phyloP scores from a whole-genome alignment of 2,113 vertebrate species.

The Capra hircus region DNA sequence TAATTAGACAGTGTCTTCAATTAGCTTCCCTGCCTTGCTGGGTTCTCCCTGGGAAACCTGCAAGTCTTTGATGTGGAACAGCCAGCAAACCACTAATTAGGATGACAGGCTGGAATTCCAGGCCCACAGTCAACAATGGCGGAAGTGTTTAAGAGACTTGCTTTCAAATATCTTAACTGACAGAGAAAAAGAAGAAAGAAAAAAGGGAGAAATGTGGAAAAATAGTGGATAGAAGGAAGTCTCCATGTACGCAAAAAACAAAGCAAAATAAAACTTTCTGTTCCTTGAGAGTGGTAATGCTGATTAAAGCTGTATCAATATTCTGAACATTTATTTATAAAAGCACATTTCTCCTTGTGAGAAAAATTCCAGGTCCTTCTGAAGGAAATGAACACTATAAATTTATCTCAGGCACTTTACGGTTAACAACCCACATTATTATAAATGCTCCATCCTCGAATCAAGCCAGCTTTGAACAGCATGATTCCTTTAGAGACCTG shows the following conservation, averaged over 20 bases:
- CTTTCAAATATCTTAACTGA: slow-evolving; percentile 33
- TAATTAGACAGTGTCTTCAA: neutral
- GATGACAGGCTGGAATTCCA: slow-evolving; percentile 59
- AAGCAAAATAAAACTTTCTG: neutral
- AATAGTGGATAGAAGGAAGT: neutral
- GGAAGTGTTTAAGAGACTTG: neutral
- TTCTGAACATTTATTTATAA: neutral
- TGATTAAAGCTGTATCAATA: neutral
- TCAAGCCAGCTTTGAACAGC: neutral
- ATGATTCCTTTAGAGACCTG: neutral
- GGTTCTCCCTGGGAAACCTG: slow-evolving; percentile 68
- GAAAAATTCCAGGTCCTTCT: neutral
- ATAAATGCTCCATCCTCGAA: neutral
- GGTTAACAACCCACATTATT: neutral
- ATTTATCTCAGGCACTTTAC: neutral
- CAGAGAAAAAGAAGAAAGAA: slow-evolving; percentile 52
- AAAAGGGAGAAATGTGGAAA: neutral
- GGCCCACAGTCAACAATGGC: slow-evolving; percentile 44
- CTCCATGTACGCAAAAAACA: neutral
- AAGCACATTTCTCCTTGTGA: neutral
- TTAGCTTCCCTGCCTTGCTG: neutral
- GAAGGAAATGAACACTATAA: neutral
- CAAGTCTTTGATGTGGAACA: slow-evolving; percentile 72
- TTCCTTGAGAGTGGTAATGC: neutral
- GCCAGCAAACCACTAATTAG: slow-evolving; percentile 70